These are phyloP conservation scores for Apamea epomidion DNA, from an alignment of 2,888 invertebrate species.

Conservation along the genomic window DNA sequence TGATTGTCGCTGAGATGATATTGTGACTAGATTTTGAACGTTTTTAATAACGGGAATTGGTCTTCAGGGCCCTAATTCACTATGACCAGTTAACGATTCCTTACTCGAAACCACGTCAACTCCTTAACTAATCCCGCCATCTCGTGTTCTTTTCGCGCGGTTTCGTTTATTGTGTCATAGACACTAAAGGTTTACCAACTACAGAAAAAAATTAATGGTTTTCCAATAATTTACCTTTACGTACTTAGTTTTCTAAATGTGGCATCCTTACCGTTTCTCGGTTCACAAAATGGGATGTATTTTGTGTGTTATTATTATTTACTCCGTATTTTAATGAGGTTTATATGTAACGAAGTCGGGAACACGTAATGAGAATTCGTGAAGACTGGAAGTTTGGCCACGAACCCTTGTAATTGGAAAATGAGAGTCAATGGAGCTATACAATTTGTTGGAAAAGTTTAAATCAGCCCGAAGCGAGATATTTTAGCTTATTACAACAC, in stretches of 20 bases:
- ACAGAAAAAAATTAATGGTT: background rate
- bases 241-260: background rate
- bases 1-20: too few species aligned
- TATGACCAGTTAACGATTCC: too few species aligned
- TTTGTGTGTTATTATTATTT: slow-evolving; percentile 52
- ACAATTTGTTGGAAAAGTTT: background rate
- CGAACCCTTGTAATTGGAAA: slow-evolving; percentile 16
- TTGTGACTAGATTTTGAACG: background rate
- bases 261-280: slow-evolving; percentile 1
- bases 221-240: background rate
- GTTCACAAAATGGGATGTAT: slow-evolving; percentile 34
- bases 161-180: too few species aligned
- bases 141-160: too few species aligned
- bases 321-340: slow-evolving; percentile 38
- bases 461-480: background rate
- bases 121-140: too few species aligned
- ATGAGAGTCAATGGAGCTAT: slow-evolving; percentile 17
- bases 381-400: background rate
- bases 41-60: background rate
- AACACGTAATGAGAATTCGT: slow-evolving; percentile 31
- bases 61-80: too few species aligned
- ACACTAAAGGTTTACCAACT: too few species aligned
- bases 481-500: background rate
- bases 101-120: too few species aligned
- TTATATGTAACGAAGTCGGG: slow-evolving; percentile 24